Base-by-base conservation (phyloP, 2,113 vertebrate species). In the Pteruthius melanotis region DNA sequence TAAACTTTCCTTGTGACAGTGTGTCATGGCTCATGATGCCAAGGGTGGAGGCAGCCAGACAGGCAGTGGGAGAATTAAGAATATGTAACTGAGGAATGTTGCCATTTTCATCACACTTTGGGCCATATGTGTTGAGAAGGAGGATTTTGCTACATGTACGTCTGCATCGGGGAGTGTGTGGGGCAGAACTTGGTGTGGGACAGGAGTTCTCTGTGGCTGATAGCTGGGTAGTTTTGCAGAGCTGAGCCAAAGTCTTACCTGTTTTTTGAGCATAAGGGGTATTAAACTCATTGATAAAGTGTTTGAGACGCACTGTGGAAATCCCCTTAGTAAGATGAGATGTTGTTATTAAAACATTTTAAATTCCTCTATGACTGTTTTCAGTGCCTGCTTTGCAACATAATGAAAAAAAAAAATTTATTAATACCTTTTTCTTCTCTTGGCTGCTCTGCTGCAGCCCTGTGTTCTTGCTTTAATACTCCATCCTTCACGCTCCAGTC, bases 21-120 rank as follows among this genome's bases (percentile, higher is more conserved):
- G 0, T 42, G 50, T 15, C 39, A 13, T 1, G 15, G 45, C 16
- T 83, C 15, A 2, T 0, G 3, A 27, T 33, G 61, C 35, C 45
- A 42, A 45, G 71, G 19, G 21, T 1, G 6, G 76, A 39, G 49
- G 47, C 47, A 83, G 17, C 26, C 1, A 1, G 33, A 18, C 28
- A 1, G 33, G 15, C 28, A 27, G 26, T 10, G 8, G 76, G 11
- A 57, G 4, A 11, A 11, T 53, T 28, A 49, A 35, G 31, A 27
- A 45, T 16, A 4, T 7, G 10, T 33, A 70, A 42, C 44, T 56
- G 75, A 76, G 53, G 44, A 56, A 44, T 10, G 17, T 31, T 49
- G 40, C 24, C 35, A 3, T 44, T 69, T 77, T n/a, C 50, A 37
- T 53, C 42, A 23, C 20, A 8, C 39, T 83, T 65, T 65, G n/a